Evolutionary conservation across 2,113 vertebrate species (phyloP), one percentile per base, ranked within the genome.

Genomic region (Engraulis encrasicolus): DNA sequence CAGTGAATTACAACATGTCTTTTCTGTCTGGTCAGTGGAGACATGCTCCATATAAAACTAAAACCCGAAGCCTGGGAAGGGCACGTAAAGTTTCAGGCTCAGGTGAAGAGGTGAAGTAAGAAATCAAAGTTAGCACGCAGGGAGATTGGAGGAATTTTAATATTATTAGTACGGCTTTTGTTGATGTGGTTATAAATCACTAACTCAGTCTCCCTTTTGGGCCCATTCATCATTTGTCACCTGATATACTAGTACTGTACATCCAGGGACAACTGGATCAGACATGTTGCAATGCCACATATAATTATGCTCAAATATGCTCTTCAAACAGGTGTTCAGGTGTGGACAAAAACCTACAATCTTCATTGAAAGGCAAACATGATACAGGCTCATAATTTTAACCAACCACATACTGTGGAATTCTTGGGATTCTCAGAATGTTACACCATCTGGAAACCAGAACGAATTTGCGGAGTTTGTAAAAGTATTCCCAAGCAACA

Each of bases 251-350:
- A n/a, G n/a, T n/a, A n/a, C n/a, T n/a, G n/a, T n/a, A n/a, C n/a
- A 85, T 89, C 90, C 86, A 85, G 61, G 81, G 82, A 78, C 12
- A 49, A 87, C 88, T 87, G 86, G 84, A 81, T 82, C 81, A 82
- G 87, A 88, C 88, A 78, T 71, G 81, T 79, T 81, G 87, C 83
- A 81, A 77, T 90, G 86, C 87, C 54, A 86, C 82, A 90, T 94
- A 88, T 95, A 94, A 95, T 95, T 95, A 94, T 40, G 34, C 82
- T 82, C 20, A 78, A 83, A 61, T 85, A 86, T 50, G 27, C 79
- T 23, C 34, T 50, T 31, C 79, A 48, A 93, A 92, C 95, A 95
- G 94, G 90, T 95, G 94, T 95, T 95, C 88, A 84, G 80, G 66
- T 2, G 78, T 34, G 6, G 87, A 84, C 79, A 78, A 54, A 92